These are phyloP conservation scores for Theretra japonica DNA, from an alignment of 2,888 invertebrate genomes.

Conservation along the genomic window DNA sequence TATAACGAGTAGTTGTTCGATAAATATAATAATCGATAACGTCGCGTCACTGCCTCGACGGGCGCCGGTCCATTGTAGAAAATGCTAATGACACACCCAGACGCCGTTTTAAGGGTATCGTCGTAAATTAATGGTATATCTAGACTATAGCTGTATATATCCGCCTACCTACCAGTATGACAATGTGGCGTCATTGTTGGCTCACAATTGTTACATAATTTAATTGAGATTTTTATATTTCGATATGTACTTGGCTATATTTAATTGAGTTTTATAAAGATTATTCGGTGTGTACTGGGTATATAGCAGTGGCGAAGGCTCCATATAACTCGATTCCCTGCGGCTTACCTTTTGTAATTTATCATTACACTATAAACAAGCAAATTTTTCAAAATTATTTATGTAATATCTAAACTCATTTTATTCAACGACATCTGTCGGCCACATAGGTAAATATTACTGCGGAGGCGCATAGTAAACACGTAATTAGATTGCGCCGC, in stretches of 20 bases:
- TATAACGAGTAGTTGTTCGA: background rate
- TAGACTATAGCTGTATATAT: slow-evolving; percentile 5
- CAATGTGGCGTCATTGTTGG: background rate
- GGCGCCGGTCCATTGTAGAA: slow-evolving; percentile 70
- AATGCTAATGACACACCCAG: slow-evolving; percentile 77
- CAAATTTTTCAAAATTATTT: no score
- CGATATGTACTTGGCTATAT: background rate
- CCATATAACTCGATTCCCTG: no score
- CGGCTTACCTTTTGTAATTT: no score
- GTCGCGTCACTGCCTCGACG: slow-evolving; percentile 53
- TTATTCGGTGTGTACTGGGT: no score
- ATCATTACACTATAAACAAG: no score
- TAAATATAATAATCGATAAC: slow-evolving; percentile 10
- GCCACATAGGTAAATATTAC: no score
- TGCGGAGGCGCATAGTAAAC: no score
- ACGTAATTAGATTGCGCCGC: no score
- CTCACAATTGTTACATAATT: background rate
- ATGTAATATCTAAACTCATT: no score
- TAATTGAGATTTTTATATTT: background rate
- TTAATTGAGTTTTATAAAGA: no score
- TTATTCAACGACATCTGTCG: no score
- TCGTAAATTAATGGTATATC: slow-evolving; percentile 36
- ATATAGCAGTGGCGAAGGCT: no score
- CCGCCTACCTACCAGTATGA: background rate
- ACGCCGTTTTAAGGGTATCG: slow-evolving; percentile 67